Evolutionary conservation across 1,140 invertebrate genomes (phyloP).

Genomic region (Diploscapter pachys): DNA sequence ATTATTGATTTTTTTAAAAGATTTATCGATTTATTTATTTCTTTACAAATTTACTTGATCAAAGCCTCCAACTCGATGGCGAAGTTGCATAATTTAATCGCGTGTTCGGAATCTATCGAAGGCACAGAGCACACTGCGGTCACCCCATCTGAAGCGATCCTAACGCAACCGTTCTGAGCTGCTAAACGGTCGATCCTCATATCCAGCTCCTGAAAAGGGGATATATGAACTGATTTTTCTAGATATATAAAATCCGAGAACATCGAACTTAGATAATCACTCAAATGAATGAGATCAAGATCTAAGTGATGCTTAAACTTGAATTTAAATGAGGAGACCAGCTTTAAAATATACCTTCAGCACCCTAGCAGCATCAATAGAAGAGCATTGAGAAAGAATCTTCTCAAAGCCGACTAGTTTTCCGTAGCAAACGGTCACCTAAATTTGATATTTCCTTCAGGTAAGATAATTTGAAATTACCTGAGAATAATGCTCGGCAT

Average conservation of each 20-base stretch:
- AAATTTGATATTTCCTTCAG: not conserved
- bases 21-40: not conserved
- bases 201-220: conserved; percentile 35
- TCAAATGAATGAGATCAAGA: too few species aligned
- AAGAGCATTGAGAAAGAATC: conserved; percentile 48
- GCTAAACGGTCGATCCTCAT: conserved; percentile 30
- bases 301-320: not conserved
- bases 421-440: conserved; percentile 52
- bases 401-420: conserved; percentile 46
- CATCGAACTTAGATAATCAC: too few species aligned
- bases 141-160: conserved; percentile 46
- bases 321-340: conserved; percentile 43
- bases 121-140: conserved; percentile 42
- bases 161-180: conserved; percentile 35
- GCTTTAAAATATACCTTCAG: conserved; percentile 24
- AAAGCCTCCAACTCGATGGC: conserved; percentile 46
- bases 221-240: too few species aligned
- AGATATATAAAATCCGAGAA: too few species aligned
- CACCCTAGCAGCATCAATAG: conserved; percentile 49
- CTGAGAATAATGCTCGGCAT: conserved; percentile 43
- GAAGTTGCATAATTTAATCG: conserved; percentile 40
- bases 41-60: conserved; percentile 30
- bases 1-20: not conserved
- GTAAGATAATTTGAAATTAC: conserved; percentile 14
- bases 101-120: conserved; percentile 36